Base-by-base conservation (phyloP, 30 jellyfish, hydroid and myxozoan genomes). In the Cassiopea andromeda region DNA sequence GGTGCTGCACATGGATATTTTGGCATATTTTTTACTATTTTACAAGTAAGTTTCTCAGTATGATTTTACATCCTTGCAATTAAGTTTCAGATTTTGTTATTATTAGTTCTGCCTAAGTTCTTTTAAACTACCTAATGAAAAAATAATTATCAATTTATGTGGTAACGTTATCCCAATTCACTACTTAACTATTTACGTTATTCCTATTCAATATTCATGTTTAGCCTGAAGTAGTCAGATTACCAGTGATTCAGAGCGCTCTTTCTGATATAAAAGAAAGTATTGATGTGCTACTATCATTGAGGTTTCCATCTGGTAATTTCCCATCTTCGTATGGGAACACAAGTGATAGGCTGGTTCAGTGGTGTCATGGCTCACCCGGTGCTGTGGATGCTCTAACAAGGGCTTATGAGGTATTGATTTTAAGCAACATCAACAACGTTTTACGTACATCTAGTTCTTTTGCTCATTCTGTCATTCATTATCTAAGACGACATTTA, bases 311-410 rank as follows among this genome's bases (percentile, higher is more conserved):
- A 43, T 90, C 98, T 1, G 97, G 98, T 2, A 94, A 94, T 73
- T 75, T 94, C 47, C 96, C 93, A 57, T 90, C 97, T 8, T 94
- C 97, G 1, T 77, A 60, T 74, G 97, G 97, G 1, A 90, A 79
- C 70, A 46, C 72, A 10, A 86, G 50, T 60, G 98, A 94, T 57
- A 84, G 82, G 64, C 84, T 94, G 75, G 93, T 94, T 19, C 98
- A 94, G 43, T 94, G 98, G 98, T 94, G 98, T 90, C 98, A 94
- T 83, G 98, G 98, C 44, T 97, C 97, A 38, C 97, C 98, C 16
- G 98, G 97, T 54, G 97, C 97, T 6, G 94, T 89, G 27, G 72
- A 68, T 85, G 59, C 83, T 47, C 78, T 78, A 38, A 59, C 85
- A 6, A 87, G 97, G 68, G 97, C 97, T 6, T 90, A 78, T 83